Conservation (phyloP, 1,140 invertebrate genomes). For the Eulimnadia texana region DNA sequence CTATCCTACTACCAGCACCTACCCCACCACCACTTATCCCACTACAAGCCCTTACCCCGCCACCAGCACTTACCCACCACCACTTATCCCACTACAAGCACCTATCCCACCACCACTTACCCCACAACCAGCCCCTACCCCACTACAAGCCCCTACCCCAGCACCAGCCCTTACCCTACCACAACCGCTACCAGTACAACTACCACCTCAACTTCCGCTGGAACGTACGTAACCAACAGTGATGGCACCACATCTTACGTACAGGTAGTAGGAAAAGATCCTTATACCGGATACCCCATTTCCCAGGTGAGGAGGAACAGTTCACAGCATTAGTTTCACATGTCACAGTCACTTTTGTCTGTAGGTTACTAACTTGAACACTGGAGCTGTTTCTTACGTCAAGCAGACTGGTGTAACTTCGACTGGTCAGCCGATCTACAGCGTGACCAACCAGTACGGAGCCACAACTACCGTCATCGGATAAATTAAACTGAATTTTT, state of each 20-base stretch:
- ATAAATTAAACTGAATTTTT: too few relatives aligned
- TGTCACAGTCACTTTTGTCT: too few relatives aligned
- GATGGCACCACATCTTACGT: background rate
- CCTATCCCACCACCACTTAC: background rate
- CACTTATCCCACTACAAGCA: background rate
- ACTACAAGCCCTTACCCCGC: background rate
- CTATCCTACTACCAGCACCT: background rate
- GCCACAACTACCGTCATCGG: background rate
- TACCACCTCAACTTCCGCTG: background rate
- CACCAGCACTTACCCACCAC: background rate
- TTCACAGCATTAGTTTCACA: too few relatives aligned
- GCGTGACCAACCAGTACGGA: background rate
- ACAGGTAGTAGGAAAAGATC: background rate
- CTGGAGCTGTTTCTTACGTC: background rate
- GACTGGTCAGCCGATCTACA: background rate
- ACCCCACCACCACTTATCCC: background rate
- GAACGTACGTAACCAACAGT: background rate
- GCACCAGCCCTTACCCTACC: background rate
- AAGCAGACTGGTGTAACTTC: slow-evolving; percentile 2
- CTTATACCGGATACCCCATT: background rate
- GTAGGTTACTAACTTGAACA: slow-evolving; percentile 1
- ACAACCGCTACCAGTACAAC: too few relatives aligned
- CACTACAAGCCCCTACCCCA: background rate
- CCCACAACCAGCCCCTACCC: too few relatives aligned
- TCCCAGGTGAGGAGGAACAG: background rate